These are phyloP conservation scores for Polylopha cassiicola DNA, from an alignment of 2,888 invertebrate species.

Conservation along the genomic window DNA sequence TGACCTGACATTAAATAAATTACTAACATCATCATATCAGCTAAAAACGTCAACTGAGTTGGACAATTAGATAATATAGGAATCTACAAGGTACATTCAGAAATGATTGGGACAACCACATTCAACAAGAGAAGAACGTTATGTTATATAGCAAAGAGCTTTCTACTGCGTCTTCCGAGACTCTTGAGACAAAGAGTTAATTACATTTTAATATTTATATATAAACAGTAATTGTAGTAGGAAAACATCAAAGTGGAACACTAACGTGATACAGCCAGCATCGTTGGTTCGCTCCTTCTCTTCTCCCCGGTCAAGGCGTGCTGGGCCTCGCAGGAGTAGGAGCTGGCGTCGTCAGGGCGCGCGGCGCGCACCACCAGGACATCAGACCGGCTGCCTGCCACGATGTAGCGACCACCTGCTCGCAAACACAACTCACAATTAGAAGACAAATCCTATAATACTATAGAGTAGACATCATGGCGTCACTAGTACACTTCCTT, in stretches of 20 bases:
- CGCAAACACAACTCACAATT: slow-evolving; percentile 22
- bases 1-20: too few species aligned
- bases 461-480: slow-evolving; percentile 19
- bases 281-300: slow-evolving; percentile 82
- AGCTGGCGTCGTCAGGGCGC: slow-evolving; percentile 82
- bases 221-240: background rate
- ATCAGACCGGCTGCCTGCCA: slow-evolving; percentile 80
- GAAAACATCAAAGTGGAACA: slow-evolving; percentile 13
- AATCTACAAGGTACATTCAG: too few species aligned
- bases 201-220: background rate
- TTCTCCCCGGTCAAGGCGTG: slow-evolving; percentile 88
- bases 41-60: too few species aligned
- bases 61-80: too few species aligned
- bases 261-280: slow-evolving; percentile 83
- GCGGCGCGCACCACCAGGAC: slow-evolving; percentile 84
- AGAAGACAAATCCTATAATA: slow-evolving; percentile 17
- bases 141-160: too few species aligned
- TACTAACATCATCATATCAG: too few species aligned
- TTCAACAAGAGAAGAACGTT: too few species aligned
- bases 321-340: slow-evolving; percentile 87
- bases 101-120: too few species aligned
- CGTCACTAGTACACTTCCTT: too few species aligned
- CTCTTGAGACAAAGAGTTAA: background rate
- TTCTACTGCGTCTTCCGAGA: too few species aligned
- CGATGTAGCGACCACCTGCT: slow-evolving; percentile 80